These are phyloP conservation scores for Takifugu rubripes DNA, from an alignment of 2,797 vertebrate genomes.

Conservation along the genomic window DNA sequence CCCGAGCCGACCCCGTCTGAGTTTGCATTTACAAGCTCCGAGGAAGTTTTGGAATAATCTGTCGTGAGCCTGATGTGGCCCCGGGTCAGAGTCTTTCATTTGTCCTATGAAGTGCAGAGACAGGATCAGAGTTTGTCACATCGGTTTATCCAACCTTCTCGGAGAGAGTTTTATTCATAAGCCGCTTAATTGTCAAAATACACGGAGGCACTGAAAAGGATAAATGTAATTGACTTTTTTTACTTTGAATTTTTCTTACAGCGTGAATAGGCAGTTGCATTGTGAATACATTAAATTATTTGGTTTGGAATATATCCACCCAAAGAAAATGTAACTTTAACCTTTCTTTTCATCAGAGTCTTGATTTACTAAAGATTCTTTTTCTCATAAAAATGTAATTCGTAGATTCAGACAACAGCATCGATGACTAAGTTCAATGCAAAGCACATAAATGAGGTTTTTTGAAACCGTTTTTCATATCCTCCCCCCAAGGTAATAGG, in stretches of 20 bases:
- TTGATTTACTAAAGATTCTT: slow-evolving; percentile 39
- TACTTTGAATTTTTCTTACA: slow-evolving; percentile 56
- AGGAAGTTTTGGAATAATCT: slow-evolving; percentile 40
- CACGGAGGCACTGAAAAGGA: slow-evolving; percentile 57
- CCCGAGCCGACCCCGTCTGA: slow-evolving; percentile 25
- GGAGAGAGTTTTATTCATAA: slow-evolving; percentile 63
- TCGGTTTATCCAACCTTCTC: slow-evolving; percentile 54
- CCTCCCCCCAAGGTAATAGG: slow-evolving; percentile 30
- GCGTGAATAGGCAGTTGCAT: slow-evolving; percentile 32
- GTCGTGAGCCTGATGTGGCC: slow-evolving; percentile 35
- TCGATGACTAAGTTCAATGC: slow-evolving; percentile 7
- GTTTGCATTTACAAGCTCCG: slow-evolving; percentile 8
- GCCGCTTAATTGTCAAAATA: slow-evolving; percentile 62
- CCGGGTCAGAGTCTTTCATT: slow-evolving; percentile 39
- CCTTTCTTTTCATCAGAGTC: slow-evolving; percentile 38
- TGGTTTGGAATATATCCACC: slow-evolving; percentile 27
- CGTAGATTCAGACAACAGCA: slow-evolving; percentile 37
- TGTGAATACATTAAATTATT: slow-evolving; percentile 36
- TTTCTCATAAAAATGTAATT: slow-evolving; percentile 27
- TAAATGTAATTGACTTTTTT: slow-evolving; percentile 62
- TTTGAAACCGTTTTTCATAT: slow-evolving; percentile 29
- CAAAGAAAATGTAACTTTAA: slow-evolving; percentile 13
- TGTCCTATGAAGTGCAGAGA: slow-evolving; percentile 54
- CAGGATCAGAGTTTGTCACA: slow-evolving; percentile 52
- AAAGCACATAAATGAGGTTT: slow-evolving; percentile 16